Evolutionary conservation across 2,113 vertebrate species (phyloP).

Genomic region (Forbesichthys papilliferus): DNA sequence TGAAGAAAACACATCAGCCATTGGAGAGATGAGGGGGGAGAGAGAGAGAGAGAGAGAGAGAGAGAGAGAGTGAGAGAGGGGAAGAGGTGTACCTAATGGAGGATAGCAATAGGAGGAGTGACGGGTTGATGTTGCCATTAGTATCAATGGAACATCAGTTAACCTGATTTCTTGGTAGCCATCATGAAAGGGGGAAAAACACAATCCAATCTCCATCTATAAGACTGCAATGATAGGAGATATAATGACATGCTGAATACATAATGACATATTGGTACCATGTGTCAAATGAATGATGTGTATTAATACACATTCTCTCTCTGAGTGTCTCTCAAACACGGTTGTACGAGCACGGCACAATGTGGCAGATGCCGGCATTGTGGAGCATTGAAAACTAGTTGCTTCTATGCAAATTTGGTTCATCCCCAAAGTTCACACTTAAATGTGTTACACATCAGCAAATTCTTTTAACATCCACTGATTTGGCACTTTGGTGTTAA

Average conservation of each 20-base stretch:
- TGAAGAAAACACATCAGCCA: constrained; percentile 60
- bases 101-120: constrained; percentile 41
- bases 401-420: constrained; percentile 9
- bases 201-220: constrained; percentile 52
- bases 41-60: constrained; percentile 7
- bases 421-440: constrained; percentile 33
- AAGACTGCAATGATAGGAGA: constrained; percentile 39
- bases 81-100: constrained; percentile 39
- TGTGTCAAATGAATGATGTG: constrained; percentile 47
- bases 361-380: constrained; percentile 10
- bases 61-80: constrained; percentile 6
- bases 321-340: constrained; percentile 39
- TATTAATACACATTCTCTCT: constrained; percentile 28
- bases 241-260: constrained; percentile 54
- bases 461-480: constrained; percentile 46
- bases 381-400: neutral
- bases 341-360: constrained; percentile 13
- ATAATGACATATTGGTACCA: constrained; percentile 41
- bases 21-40: constrained; percentile 6
- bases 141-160: constrained; percentile 59
- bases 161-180: constrained; percentile 63
- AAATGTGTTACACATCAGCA: constrained; percentile 35
- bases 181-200: constrained; percentile 45
- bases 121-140: constrained; percentile 65
- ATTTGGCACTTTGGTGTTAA: constrained; percentile 45